phyloP scores from a whole-genome alignment of 2,113 vertebrate species.

The Odontophorus gujanensis region DNA sequence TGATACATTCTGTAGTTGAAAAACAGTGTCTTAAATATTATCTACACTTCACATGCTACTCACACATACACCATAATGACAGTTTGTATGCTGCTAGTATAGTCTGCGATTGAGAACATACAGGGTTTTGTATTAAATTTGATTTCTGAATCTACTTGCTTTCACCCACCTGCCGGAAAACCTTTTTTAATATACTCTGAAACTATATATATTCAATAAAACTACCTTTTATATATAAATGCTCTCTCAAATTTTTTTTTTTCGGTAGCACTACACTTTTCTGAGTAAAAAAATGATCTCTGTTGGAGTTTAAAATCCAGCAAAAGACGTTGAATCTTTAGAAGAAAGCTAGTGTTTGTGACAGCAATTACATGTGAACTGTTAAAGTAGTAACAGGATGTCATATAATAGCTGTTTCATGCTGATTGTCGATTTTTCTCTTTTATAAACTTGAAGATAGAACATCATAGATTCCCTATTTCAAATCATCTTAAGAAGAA shows the following conservation, averaged over 20 bases:
- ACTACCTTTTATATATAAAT: background rate
- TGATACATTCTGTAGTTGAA: background rate
- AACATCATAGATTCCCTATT: background rate
- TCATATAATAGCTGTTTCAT: background rate
- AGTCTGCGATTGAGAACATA: background rate
- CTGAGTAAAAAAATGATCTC: background rate
- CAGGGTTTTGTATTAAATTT: background rate
- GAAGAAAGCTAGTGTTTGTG: background rate
- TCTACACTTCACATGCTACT: background rate
- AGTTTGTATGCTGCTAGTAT: background rate
- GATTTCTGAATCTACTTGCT: background rate
- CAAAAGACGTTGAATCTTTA: background rate
- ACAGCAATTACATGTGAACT: fast-evolving
- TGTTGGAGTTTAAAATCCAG: background rate
- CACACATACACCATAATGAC: background rate
- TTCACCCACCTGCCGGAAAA: background rate
- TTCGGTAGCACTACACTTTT: background rate
- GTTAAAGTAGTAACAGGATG: background rate
- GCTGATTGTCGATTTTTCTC: background rate
- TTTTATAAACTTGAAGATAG: background rate
- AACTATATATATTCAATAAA: constrained; percentile 11
- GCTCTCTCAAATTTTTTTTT: background rate
- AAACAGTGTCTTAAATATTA: background rate
- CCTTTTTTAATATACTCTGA: background rate
- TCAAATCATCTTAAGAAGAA: background rate